Evolutionary conservation across 2,113 vertebrate genomes (phyloP).

Genomic region (Oncorhynchus mykiss): DNA sequence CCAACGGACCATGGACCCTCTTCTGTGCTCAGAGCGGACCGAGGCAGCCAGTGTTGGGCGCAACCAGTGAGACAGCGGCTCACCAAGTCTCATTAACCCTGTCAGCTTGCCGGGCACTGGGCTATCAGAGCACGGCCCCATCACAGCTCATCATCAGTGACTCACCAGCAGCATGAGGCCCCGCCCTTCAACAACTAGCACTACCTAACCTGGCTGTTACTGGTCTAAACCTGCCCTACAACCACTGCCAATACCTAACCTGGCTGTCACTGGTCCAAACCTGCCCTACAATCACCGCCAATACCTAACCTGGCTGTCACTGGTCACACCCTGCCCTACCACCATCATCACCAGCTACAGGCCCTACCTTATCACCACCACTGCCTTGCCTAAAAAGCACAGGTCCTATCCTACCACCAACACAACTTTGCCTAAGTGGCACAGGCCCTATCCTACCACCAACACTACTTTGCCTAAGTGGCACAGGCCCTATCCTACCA

Average conservation of each 20-base stretch:
- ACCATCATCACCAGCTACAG: background rate
- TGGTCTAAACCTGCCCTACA: no score
- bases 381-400: background rate
- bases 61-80: constrained; percentile 48
- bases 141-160: constrained; percentile 40
- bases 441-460: background rate
- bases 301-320: no score
- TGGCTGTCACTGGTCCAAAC: no score
- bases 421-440: background rate
- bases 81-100: constrained; percentile 54
- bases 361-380: background rate
- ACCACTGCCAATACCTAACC: no score
- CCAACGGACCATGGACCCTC: constrained; percentile 40
- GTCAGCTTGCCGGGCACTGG: constrained; percentile 15
- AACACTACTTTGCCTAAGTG: no score
- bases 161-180: constrained; percentile 48
- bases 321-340: no score
- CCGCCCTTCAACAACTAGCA: background rate
- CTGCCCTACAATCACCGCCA: no score
- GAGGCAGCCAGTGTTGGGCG: constrained; percentile 25
- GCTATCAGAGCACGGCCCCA: background rate
- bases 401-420: constrained; percentile 16
- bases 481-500: no score
- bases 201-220: background rate
- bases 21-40: background rate